These are phyloP conservation scores for Elaphurus davidianus DNA, from an alignment of 2,113 vertebrate species.

Conservation along the genomic window DNA sequence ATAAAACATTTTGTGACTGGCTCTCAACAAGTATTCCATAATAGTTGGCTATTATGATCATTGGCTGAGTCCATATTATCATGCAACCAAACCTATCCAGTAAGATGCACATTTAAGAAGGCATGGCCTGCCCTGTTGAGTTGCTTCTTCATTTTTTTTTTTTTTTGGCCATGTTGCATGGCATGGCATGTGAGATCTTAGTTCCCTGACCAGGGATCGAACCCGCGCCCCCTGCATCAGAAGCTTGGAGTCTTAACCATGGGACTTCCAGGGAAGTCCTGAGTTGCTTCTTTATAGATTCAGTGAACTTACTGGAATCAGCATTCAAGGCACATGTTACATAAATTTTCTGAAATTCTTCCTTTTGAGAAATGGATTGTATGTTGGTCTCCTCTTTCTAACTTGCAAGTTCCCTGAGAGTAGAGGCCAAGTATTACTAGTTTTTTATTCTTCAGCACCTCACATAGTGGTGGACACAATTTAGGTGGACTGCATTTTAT, in stretches of 20 bases:
- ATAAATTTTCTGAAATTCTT: not conserved
- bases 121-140: not conserved
- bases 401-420: not conserved
- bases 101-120: not conserved
- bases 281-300: not conserved
- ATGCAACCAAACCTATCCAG: not conserved
- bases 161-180: not conserved
- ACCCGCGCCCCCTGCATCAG: rapidly evolving
- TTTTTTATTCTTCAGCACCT: not conserved
- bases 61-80: not conserved
- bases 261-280: not conserved
- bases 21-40: not conserved
- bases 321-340: not conserved
- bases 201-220: not conserved
- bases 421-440: not conserved
- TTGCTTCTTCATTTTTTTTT: not conserved
- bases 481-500: not conserved
- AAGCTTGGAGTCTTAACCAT: not conserved
- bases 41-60: not conserved
- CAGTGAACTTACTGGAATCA: not conserved
- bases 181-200: not conserved
- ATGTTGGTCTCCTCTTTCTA: not conserved
- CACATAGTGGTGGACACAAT: not conserved
- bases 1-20: not conserved
- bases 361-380: not conserved